Percentiles rank a stretch among this genome's conserved stretches.
phyloP scores from a whole-genome alignment of 1,140 invertebrate genomes.

The Steinernema khuongi region DNA sequence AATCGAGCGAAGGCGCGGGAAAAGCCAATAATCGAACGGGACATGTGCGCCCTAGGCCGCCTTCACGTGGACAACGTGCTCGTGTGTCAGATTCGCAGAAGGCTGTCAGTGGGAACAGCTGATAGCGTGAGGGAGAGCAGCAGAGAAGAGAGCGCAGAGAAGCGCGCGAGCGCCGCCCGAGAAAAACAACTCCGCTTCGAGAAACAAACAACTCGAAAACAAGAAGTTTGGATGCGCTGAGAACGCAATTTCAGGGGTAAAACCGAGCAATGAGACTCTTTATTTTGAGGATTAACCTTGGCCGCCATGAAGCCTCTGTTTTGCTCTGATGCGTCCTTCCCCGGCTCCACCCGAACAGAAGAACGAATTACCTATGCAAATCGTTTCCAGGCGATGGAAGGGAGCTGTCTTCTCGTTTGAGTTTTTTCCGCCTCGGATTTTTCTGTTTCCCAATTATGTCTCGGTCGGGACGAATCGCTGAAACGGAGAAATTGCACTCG shows the following conservation, averaged over 20 bases:
- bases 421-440: constrained; percentile 54
- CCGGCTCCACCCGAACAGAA: too few relatives aligned
- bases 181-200: background rate
- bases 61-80: constrained; percentile 11
- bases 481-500: constrained; percentile 21
- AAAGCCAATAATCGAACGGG: constrained; percentile 9
- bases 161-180: background rate
- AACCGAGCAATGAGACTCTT: background rate
- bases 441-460: constrained; percentile 58
- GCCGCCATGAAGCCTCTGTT: too few relatives aligned
- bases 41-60: background rate
- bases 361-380: constrained; percentile 42
- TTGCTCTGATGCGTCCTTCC: too few relatives aligned
- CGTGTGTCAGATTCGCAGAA: background rate
- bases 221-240: background rate
- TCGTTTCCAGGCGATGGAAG: constrained; percentile 49
- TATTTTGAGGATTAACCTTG: too few relatives aligned
- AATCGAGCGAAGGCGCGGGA: background rate
- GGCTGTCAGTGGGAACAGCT: background rate
- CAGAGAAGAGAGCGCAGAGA: background rate
- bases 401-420: constrained; percentile 43
- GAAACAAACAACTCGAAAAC: background rate
- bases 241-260: background rate
- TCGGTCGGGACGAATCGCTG: constrained; percentile 54
- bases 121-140: background rate